phyloP scores from a whole-genome alignment of 2,797 vertebrate species.

The Okamejei kenojei region DNA sequence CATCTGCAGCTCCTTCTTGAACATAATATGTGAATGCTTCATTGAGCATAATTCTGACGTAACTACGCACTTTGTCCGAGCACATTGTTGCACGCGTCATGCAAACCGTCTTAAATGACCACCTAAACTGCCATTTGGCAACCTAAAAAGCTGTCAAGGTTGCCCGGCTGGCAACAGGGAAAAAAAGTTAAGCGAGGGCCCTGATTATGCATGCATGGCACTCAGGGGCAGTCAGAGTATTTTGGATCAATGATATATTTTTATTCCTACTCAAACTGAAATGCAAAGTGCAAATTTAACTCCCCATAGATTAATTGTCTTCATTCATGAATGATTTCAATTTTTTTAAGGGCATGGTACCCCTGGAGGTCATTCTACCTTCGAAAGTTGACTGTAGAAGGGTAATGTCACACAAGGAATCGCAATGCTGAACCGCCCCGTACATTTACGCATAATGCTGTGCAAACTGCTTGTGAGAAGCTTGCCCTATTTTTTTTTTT shows the following conservation, averaged over 20 bases:
- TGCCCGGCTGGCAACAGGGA: too few species aligned
- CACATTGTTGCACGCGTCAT: too few species aligned
- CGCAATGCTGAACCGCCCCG: not conserved
- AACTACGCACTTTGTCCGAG: too few species aligned
- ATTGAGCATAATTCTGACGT: too few species aligned
- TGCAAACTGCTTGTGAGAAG: not conserved
- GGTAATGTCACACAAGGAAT: not conserved
- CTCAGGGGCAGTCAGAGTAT: not conserved
- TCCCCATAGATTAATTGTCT: not conserved
- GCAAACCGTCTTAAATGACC: too few species aligned
- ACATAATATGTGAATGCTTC: too few species aligned
- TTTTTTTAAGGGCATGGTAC: not conserved
- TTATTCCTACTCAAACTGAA: not conserved
- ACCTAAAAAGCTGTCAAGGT: too few species aligned
- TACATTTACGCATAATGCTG: not conserved
- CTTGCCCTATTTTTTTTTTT: not conserved
- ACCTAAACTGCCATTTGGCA: too few species aligned
- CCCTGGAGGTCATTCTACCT: not conserved
- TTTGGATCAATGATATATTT: not conserved
- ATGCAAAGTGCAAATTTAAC: not conserved
- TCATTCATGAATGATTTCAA: not conserved
- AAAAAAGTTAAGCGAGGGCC: too few species aligned
- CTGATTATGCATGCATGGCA: not conserved
- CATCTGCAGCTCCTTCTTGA: too few species aligned
- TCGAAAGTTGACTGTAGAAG: not conserved